phyloP scores from a whole-genome alignment of 2,888 invertebrate genomes.

The Lasius platythorax region DNA sequence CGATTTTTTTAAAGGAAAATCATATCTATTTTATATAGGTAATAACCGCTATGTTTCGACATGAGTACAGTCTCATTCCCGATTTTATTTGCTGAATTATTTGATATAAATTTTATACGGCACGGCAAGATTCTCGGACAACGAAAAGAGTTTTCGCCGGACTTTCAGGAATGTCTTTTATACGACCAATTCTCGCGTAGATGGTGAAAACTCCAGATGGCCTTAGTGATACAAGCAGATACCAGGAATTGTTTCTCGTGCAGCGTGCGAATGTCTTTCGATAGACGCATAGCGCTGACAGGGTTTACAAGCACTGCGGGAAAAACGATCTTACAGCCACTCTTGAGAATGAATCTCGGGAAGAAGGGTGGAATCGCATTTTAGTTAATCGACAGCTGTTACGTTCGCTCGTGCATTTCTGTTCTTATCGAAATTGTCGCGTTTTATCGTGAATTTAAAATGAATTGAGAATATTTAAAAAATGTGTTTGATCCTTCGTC shows the following conservation, averaged over 20 bases:
- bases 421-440: neutral
- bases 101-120: constrained; percentile 28
- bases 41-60: neutral
- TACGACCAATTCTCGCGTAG: constrained; percentile 47
- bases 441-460: neutral
- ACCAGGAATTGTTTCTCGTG: constrained; percentile 59
- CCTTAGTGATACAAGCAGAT: constrained; percentile 49
- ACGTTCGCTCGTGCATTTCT: neutral
- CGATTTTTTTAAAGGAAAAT: neutral
- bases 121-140: neutral
- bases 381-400: constrained; percentile 39
- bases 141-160: constrained; percentile 43
- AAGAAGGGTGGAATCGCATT: constrained; percentile 55
- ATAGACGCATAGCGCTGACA: constrained; percentile 35
- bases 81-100: constrained; percentile 29
- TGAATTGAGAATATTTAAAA: neutral
- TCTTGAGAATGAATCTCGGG: constrained; percentile 53
- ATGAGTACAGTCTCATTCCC: neutral
- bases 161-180: constrained; percentile 34
- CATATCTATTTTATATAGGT: neutral
- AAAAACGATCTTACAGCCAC: constrained; percentile 56
- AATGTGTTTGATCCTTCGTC: neutral
- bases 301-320: constrained; percentile 3
- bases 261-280: constrained; percentile 44
- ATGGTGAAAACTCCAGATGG: constrained; percentile 51